Conservation (phyloP, 2,113 vertebrate genomes). For the Pelecanoides urinatrix region DNA sequence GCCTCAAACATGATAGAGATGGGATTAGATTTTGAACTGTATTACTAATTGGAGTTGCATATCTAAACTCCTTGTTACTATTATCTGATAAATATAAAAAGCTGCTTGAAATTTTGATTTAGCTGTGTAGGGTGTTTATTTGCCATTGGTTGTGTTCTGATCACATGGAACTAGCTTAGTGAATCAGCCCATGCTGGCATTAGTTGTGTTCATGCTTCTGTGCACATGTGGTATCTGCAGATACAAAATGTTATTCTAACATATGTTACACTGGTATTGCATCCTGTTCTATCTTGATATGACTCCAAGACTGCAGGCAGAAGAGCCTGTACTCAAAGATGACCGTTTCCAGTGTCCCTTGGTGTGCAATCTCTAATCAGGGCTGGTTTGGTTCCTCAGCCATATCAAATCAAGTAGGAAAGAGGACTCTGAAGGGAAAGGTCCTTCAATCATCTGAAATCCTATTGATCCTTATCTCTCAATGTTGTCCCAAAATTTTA, state of each 20-base stretch:
- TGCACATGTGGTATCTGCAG: neutral
- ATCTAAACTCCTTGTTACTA: neutral
- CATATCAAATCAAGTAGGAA: neutral
- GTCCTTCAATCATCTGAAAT: neutral
- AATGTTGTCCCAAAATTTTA: too few species aligned
- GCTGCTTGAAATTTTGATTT: neutral
- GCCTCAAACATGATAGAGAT: neutral
- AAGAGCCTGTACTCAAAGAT: neutral
- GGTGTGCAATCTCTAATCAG: neutral
- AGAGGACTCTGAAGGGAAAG: neutral
- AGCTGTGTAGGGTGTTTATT: neutral
- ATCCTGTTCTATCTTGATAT: neutral
- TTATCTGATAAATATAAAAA: neutral
- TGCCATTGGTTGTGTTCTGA: neutral
- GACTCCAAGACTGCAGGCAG: neutral
- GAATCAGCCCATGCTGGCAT: neutral
- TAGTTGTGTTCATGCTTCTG: neutral
- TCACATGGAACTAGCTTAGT: neutral
- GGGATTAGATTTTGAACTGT: neutral
- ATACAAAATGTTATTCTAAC: neutral
- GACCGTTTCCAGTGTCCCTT: neutral
- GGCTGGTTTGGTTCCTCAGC: neutral
- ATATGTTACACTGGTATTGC: neutral
- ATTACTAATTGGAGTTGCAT: neutral
- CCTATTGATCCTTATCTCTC: neutral